Evolutionary conservation across 2,888 invertebrate genomes (phyloP).

Genomic region (Hermaeophaga mercurialis): DNA sequence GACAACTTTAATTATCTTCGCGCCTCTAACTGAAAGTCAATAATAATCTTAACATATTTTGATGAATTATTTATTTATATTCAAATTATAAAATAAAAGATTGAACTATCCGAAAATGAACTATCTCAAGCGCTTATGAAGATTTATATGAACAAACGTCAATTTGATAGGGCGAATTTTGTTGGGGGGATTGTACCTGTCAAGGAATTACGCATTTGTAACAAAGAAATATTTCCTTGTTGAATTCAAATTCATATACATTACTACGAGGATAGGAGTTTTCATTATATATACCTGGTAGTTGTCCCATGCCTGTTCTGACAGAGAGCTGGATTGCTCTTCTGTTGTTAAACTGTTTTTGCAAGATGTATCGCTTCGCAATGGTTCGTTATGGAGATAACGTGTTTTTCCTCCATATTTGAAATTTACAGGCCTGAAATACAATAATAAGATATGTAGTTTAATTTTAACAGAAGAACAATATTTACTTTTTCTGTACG

Average conservation of each 20-base stretch:
- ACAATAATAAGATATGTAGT: neutral
- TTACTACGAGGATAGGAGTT: too few species aligned
- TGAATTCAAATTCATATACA: neutral
- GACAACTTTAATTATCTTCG: too few species aligned
- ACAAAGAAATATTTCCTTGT: neutral
- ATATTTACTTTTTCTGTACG: conserved; percentile 47
- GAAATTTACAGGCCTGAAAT: conserved; percentile 63
- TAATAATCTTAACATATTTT: too few species aligned
- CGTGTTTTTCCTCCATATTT: conserved; percentile 64
- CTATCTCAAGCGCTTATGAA: too few species aligned
- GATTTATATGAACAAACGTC: too few species aligned
- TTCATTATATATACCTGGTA: conserved; percentile 76
- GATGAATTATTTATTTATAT: too few species aligned
- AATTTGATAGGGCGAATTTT: too few species aligned
- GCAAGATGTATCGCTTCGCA: conserved; percentile 53
- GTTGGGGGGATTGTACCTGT: too few species aligned
- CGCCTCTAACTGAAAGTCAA: too few species aligned
- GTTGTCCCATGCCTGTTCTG: conserved; percentile 94
- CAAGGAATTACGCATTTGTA: too few species aligned
- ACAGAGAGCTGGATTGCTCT: conserved; percentile 81
- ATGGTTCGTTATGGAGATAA: conserved; percentile 52
- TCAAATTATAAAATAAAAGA: too few species aligned
- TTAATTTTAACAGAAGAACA: neutral
- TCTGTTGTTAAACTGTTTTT: conserved; percentile 69
- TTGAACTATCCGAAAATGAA: too few species aligned